Percentiles rank a stretch among this genome's conserved stretches.
Conservation (phyloP, 1,140 invertebrate species). For the Magallana ariakensis region DNA sequence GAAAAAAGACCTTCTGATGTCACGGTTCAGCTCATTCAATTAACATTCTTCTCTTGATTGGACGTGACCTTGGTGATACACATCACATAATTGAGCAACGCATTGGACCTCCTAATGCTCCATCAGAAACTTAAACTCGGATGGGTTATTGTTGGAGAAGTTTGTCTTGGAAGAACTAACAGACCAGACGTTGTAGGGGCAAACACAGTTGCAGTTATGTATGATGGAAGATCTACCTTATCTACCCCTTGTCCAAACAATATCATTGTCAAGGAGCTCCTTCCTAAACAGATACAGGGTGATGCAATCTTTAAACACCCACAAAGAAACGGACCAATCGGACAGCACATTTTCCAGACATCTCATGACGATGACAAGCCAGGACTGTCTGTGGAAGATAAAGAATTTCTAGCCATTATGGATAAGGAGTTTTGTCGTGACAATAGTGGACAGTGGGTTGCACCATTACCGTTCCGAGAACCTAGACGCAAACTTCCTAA, state of each 20-base stretch:
- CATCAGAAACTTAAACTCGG: constrained; percentile 43
- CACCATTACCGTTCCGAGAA: constrained; percentile 33
- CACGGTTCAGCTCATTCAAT: constrained; percentile 31
- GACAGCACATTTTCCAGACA: constrained; percentile 2
- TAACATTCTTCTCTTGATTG: constrained; percentile 39
- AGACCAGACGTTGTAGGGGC: background rate
- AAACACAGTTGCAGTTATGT: constrained; percentile 34
- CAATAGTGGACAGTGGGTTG: constrained; percentile 22
- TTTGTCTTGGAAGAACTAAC: background rate
- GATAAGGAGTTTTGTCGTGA: background rate
- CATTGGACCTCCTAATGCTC: constrained; percentile 43
- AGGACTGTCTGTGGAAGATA: constrained; percentile 47
- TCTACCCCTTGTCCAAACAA: constrained; percentile 46
- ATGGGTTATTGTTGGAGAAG: constrained; percentile 42
- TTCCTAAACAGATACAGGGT: constrained; percentile 52
- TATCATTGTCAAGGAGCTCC: constrained; percentile 72
- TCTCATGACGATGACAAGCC: constrained; percentile 23
- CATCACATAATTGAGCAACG: constrained; percentile 50
- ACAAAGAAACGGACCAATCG: background rate
- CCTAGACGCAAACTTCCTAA: background rate
- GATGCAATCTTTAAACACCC: background rate
- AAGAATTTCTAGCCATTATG: constrained; percentile 42
- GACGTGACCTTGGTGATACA: constrained; percentile 41
- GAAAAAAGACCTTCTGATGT: constrained; percentile 47
- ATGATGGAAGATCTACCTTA: constrained; percentile 39